Evolutionary conservation across 1,140 invertebrate genomes (phyloP), one percentile per base, ranked within the genome.

Genomic region (Dendroctonus valens): DNA sequence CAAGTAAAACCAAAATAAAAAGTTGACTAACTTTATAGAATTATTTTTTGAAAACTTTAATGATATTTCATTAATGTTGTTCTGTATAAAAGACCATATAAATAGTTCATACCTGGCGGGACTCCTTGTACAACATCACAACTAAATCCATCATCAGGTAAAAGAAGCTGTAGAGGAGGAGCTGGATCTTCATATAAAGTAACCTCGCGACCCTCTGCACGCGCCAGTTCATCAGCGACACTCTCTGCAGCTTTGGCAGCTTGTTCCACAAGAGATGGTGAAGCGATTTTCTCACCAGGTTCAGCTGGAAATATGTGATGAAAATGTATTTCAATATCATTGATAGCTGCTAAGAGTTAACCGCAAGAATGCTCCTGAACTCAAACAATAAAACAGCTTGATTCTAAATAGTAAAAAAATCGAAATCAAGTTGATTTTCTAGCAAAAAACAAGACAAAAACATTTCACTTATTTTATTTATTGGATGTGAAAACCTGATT

Each of bases 101-200:
- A 26, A 26, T 26, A 26, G 3, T 2, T 26, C 55, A 9, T 52
- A 65, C 94, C 94, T n/a, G 89, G 88, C 14, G 96, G 96, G 51
- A 97, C 89, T 41, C 95, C 95, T 72, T 79, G 77, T 4, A 79
- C 93, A 46, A 97, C 92, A 81, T 99, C 96, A 80, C 95, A 97
- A 74, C 95, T 96, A 81, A 98, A 99, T 9, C 97, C 97, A 82
- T 99, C 97, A 76, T 97, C 95, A 0, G 97, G 97, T 9, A 99
- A 82, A 5, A 99, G 80, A 59, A 99, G 90, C 5, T 93, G 93
- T 12, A 98, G 81, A 71, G 92, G 90, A 14, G 99, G 83, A 71
- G 94, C 90, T 8, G 88, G 85, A 74, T 94, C 93, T 80, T 99
- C 97, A 57, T 78, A 76, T 48, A 83, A 67, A 5, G 80, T 76